Evolutionary conservation across 2,797 vertebrate species (phyloP), one percentile per base, ranked within the genome.

Genomic region (Poeciliopsis infans): DNA sequence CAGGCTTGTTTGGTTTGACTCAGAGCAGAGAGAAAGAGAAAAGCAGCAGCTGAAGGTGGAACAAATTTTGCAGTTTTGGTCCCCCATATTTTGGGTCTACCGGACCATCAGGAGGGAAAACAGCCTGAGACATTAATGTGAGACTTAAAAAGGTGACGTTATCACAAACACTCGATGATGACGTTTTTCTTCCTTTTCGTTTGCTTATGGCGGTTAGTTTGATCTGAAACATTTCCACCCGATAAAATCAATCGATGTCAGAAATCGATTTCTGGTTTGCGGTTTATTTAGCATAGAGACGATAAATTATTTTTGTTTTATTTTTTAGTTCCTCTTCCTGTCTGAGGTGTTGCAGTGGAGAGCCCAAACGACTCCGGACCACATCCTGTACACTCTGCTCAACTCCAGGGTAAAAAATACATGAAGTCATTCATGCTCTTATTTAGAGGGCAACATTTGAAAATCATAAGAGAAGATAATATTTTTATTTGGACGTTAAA

Each of bases 291-390:
- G 16, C 11, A 5, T 7, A 16, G 28, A 31, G 28, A 31, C 0
- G 12, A 13, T 59, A 31, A 59, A 31, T 53, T 25, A 10, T 59
- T 59, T 31, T 15, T n/a, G 4, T 31, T 59, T 81, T 41, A 88
- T 82, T 82, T 12, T 89, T 13, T 76, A 99, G 98, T 99, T 99
- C 96, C 97, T 99, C 81, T 99, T 98, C 95, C 95, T 99, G 88
- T 98, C 98, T 0, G 98, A 99, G 92, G 98, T 99, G 81, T 79
- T 99, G 81, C 98, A 99, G 87, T 99, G 98, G 98, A 94, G 98
- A 94, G 97, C 98, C 0, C 98, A 99, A 95, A 99, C 97, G 81
- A 99, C 98, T 6, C 98, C 98, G 0, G 98, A 99, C 90, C 98
- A 99, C 0, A 90, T 99, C 76, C 96, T 99, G 64, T 99, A 97